These are phyloP conservation scores for Nesogale talazaci DNA, from an alignment of 2,113 vertebrate species.

Conservation along the genomic window DNA sequence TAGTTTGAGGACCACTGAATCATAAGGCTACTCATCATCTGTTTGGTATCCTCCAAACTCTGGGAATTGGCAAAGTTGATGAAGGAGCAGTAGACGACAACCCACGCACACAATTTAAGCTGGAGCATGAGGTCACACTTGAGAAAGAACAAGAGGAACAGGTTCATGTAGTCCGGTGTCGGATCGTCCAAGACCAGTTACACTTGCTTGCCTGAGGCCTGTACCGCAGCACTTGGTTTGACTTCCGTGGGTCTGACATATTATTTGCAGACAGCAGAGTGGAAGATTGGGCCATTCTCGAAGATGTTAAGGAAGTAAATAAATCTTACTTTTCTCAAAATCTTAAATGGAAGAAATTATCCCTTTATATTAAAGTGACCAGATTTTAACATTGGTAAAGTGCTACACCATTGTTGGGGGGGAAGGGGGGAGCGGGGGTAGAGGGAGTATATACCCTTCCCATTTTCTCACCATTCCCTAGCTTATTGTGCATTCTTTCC, in stretches of 20 bases:
- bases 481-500: too few species aligned
- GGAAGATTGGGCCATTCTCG: background rate
- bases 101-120: conserved; percentile 99
- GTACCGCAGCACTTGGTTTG: conserved; percentile 94
- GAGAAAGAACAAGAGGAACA: conserved; percentile 97
- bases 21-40: conserved; percentile 99
- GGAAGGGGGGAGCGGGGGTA: too few species aligned
- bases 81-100: conserved; percentile 97
- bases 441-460: too few species aligned
- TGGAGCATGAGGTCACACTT: conserved; percentile 97
- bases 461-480: too few species aligned
- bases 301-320: background rate
- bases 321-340: background rate
- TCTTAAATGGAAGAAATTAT: background rate
- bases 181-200: conserved; percentile 95
- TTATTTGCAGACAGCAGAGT: conserved; percentile 86
- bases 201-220: conserved; percentile 93
- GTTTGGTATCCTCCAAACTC: conserved; percentile 98
- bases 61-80: conserved; percentile 98
- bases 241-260: conserved; percentile 90
- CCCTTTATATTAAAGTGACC: too few species aligned
- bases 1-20: too few species aligned
- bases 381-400: too few species aligned
- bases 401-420: too few species aligned
- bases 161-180: conserved; percentile 97